These are phyloP conservation scores for Epirrita christyi DNA, from an alignment of 2,888 invertebrate genomes.

Conservation along the genomic window DNA sequence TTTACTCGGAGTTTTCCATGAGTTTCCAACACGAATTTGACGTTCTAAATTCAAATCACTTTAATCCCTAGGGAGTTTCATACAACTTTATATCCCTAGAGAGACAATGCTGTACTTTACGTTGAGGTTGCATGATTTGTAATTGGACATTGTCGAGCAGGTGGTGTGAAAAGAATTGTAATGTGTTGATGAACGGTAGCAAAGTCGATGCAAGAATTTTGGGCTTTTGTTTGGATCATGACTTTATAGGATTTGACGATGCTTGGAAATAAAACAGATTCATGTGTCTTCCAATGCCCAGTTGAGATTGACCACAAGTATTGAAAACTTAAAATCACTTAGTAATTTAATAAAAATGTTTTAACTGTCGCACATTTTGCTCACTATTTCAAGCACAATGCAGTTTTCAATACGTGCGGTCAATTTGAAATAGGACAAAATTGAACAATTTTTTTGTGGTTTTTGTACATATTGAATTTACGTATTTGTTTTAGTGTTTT, in stretches of 20 bases:
- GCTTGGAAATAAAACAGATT: slow-evolving; percentile 15
- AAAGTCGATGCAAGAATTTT: too few species aligned
- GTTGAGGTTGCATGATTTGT: too few species aligned
- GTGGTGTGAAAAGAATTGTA: too few species aligned
- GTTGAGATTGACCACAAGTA: slow-evolving; percentile 13
- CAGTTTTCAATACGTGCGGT: slow-evolving; percentile 12
- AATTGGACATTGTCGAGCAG: too few species aligned
- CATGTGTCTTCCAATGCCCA: slow-evolving; percentile 2
- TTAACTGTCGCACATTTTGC: not conserved
- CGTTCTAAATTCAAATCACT: too few species aligned
- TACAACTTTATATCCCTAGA: too few species aligned
- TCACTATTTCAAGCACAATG: not conserved
- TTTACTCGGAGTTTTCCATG: too few species aligned
- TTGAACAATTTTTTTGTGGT: slow-evolving; percentile 37
- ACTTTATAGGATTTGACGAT: slow-evolving; percentile 1
- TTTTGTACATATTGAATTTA: slow-evolving; percentile 41
- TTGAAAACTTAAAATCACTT: slow-evolving; percentile 6
- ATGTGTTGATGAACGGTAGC: too few species aligned
- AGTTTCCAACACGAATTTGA: too few species aligned
- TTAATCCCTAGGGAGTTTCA: too few species aligned
- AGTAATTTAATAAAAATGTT: too few species aligned
- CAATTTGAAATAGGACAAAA: slow-evolving; percentile 26
- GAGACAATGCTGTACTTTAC: too few species aligned
- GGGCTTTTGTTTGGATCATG: not conserved
- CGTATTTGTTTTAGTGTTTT: slow-evolving; percentile 41